Evolutionary conservation across 2,888 invertebrate genomes (phyloP), one percentile per base, ranked within the genome.

Genomic region (Drosophila nr. perissopoda): DNA sequence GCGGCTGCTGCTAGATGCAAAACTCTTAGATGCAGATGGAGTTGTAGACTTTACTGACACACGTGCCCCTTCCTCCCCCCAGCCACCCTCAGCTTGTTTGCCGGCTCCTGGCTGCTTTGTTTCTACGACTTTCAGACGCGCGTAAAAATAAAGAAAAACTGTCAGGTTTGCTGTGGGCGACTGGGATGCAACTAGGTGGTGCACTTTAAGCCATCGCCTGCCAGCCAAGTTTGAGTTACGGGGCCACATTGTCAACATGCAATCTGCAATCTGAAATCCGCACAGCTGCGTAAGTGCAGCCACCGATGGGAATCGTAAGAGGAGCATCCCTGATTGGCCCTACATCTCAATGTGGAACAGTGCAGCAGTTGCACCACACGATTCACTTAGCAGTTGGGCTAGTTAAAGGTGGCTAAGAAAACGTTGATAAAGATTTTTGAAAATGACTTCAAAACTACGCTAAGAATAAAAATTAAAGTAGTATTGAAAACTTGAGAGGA

Each of bases 81-180:
- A 21, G 57, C 31, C 31, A 3, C 46, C 21, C 13, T 1, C 5
- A 18, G 16, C 48, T 29, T 29, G 25, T 3, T 46, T 21, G 21
- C 7, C 46, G 13, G 4, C 10, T 13, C 27, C n/a, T 21, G 11
- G 25, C 59, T 52, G 58, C 68, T 52, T 74, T 57, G 82, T 75
- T 72, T 74, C 76, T 38, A 69, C 61, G 83, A 77, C 77, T 87
- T 77, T 74, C 68, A 86, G 70, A 67, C 67, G 69, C 72, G 83
- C 77, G 74, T 81, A 71, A 83, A 86, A 86, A 72, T 77, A 73
- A 74, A 78, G 82, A 73, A 83, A 83, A 89, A 87, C 81, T 89
- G 82, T 89, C 82, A 74, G 71, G 59, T 65, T 70, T 48, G 49
- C 56, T 10, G 60, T 60, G 64, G 78, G 77, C 56, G 54, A n/a